Conservation (phyloP, 2,797 vertebrate genomes). For the Oreochromis mossambicus region DNA sequence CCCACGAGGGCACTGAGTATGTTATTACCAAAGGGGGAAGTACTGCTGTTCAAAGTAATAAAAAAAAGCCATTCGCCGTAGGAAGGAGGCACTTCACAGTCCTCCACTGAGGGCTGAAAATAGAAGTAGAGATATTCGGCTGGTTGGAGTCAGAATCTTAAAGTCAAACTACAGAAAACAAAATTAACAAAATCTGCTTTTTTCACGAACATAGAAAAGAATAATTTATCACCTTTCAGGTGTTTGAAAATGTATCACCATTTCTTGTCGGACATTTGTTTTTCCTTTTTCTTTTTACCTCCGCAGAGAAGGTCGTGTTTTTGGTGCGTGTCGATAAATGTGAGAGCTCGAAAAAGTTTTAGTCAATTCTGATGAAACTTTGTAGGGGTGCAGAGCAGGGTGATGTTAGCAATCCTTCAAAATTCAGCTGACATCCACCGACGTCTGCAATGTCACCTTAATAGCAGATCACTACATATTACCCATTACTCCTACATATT, state of each 20-base stretch:
- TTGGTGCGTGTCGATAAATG: background rate
- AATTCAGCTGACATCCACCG: background rate
- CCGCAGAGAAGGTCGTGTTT: accelerated
- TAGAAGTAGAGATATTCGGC: background rate
- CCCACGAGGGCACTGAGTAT: slow-evolving; percentile 6
- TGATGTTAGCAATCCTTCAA: background rate
- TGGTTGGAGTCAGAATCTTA: background rate
- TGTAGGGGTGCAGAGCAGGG: background rate
- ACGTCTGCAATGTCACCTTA: background rate
- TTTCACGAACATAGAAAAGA: accelerated
- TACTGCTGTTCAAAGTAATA: slow-evolving; percentile 23
- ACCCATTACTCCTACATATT: accelerated
- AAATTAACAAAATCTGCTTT: background rate
- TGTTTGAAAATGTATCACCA: background rate
- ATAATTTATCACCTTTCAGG: background rate
- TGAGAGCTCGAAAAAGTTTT: accelerated
- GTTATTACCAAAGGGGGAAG: slow-evolving; percentile 32
- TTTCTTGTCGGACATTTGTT: background rate
- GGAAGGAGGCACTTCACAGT: background rate
- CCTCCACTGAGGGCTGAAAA: background rate
- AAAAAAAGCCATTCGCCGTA: slow-evolving; percentile 4
- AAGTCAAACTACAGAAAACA: background rate
- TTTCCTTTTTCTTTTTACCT: background rate
- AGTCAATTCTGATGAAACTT: background rate
- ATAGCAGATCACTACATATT: background rate